Base-by-base conservation (phyloP, 2,113 vertebrate genomes). In the Herpetotheres cachinnans region DNA sequence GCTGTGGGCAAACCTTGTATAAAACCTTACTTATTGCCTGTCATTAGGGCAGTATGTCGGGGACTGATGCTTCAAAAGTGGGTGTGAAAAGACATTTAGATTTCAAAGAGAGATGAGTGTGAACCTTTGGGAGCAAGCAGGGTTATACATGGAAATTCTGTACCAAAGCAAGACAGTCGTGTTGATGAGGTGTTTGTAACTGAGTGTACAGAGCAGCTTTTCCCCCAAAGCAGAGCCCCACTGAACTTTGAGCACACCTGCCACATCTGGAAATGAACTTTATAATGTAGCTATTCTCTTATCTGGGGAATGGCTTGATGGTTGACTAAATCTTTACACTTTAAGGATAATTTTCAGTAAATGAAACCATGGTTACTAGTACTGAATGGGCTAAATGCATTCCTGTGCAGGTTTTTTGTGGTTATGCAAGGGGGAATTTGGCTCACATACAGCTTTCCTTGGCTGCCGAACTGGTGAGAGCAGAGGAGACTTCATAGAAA, bases 341-440 rank as follows among this genome's bases (percentile, higher is more conserved):
- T 90, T 27, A 36, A 82, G 78, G 49, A 34, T 65, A 69, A 56
- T 69, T 91, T 76, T 65, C 77, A 80, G 69, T 69, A 95, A 91
- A 90, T 40, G 90, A 87, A 94, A 93, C 85, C 78, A 77, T 91
- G 87, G 82, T 92, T 87, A 90, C 82, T 61, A 70, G 87, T 54
- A n/a, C 58, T 93, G 90, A 93, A 91, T 54, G 86, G 91, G 80
- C 90, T 95, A 27, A 72, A 61, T 16, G 4, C 87, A 11, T 88
- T 54, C 77, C 63, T 9, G 2, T 86, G 80, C 86, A 59, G 87
- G 82, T 65, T 80, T 82, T 71, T 46, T 72, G 82, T 82, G 74
- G 84, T 95, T 95, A 40, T 77, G 73, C 82, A 76, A 76, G 70
- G 61, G 55, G 87, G 66, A 89, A 58, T 93, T 93, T 94, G 93